Conservation (phyloP, 2,797 vertebrate species). For the Myiotriccus ornatus region DNA sequence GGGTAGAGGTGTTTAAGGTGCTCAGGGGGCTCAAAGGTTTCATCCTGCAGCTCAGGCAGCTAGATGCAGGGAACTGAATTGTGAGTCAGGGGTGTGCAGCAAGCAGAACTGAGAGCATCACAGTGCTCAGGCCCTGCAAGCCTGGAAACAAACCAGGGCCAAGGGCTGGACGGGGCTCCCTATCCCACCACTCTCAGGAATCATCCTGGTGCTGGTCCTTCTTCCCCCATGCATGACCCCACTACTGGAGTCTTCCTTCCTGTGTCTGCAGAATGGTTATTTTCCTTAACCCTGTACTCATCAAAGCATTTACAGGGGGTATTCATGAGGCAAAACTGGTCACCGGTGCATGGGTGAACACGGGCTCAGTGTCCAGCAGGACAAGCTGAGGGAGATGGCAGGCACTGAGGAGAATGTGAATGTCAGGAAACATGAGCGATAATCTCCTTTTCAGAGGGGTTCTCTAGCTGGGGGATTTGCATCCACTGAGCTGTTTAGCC, state of each 20-base stretch:
- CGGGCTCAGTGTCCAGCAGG: not conserved
- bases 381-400: not conserved
- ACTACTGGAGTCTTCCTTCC: not conserved
- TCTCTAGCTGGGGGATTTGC: not conserved
- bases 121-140: not conserved
- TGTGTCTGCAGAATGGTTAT: not conserved
- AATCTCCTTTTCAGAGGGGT: not conserved
- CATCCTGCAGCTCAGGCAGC: not conserved
- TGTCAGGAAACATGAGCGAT: not conserved
- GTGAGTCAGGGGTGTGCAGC: accelerated
- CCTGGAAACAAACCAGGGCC: not conserved
- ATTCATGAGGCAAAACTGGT: not conserved
- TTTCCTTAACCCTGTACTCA: not conserved
- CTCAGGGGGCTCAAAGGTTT: not conserved
- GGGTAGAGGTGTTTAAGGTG: not conserved
- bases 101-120: not conserved
- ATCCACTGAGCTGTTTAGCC: not conserved
- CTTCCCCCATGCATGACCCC: no score
- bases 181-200: not conserved
- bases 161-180: not conserved
- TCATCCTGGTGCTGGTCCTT: not conserved
- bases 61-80: accelerated
- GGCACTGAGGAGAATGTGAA: accelerated
- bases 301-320: not conserved
- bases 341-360: accelerated